These are phyloP conservation scores for Platerodrilus igneus DNA, from an alignment of 2,888 invertebrate species.

Conservation along the genomic window DNA sequence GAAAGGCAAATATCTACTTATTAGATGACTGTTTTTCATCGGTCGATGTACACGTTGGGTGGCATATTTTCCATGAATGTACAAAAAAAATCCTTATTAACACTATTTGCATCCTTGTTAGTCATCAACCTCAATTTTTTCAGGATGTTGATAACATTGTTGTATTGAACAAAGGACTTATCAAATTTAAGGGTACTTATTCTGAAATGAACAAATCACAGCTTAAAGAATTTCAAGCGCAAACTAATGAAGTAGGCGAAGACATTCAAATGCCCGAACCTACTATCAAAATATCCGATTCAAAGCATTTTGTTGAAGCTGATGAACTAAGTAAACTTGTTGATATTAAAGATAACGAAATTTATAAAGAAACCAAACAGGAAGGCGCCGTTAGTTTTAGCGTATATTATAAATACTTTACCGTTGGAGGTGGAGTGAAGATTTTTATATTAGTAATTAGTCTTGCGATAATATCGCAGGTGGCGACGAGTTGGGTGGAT, in stretches of 20 bases:
- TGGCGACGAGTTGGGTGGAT: constrained; percentile 26
- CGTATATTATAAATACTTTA: constrained; percentile 31
- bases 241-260: constrained; percentile 39
- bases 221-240: constrained; percentile 37
- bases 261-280: constrained; percentile 31
- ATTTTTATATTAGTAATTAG: constrained; percentile 23
- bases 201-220: too few relatives aligned
- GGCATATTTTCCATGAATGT: constrained; percentile 64
- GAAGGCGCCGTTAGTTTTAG: constrained; percentile 28
- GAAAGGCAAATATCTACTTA: constrained; percentile 67
- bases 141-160: constrained; percentile 50
- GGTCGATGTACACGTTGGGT: constrained; percentile 68
- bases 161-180: constrained; percentile 52
- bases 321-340: too few relatives aligned
- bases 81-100: constrained; percentile 54
- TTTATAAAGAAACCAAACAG: constrained; percentile 30
- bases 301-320: too few relatives aligned
- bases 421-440: constrained; percentile 29
- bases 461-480: constrained; percentile 25
- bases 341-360: neutral
- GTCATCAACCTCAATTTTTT: constrained; percentile 61
- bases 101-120: constrained; percentile 58
- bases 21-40: constrained; percentile 75
- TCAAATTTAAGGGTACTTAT: constrained; percentile 60
- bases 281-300: too few relatives aligned